Conservation (phyloP, 2,888 invertebrate genomes). For the Tinea pellionella region DNA sequence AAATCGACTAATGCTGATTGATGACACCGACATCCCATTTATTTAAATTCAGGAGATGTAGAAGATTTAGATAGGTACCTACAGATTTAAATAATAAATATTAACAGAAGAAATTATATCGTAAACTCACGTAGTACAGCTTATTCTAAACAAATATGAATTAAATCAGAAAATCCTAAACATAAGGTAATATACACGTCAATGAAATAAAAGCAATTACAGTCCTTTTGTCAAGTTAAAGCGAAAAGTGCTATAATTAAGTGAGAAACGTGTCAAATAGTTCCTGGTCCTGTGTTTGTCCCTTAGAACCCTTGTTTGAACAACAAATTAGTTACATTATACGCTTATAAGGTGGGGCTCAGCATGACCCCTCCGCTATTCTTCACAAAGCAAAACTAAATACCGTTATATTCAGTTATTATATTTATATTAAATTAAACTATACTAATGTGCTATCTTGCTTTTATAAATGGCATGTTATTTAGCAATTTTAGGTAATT, state of each 20-base stretch:
- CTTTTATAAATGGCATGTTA: too few relatives aligned
- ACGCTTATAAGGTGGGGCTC: conserved; percentile 50
- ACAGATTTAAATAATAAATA: too few relatives aligned
- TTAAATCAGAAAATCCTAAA: neutral
- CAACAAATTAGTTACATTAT: conserved; percentile 67
- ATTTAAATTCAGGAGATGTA: too few relatives aligned
- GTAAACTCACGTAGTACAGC: neutral
- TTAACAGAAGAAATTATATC: too few relatives aligned
- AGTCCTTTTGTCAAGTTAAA: neutral
- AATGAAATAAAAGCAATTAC: neutral
- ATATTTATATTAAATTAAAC: neutral
- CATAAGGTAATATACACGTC: conserved; percentile 5
- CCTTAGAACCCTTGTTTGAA: conserved; percentile 59
- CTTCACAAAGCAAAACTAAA: neutral
- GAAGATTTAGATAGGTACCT: too few relatives aligned
- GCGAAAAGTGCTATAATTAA: conserved; percentile 35
- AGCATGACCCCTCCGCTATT: conserved; percentile 18
- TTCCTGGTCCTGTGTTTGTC: conserved; percentile 45
- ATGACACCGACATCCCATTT: too few relatives aligned
- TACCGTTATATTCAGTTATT: neutral
- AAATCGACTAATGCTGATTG: too few relatives aligned
- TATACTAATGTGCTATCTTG: too few relatives aligned
- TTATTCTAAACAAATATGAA: neutral
- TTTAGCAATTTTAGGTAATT: too few relatives aligned
- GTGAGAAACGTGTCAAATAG: conserved; percentile 55